Conservation (phyloP, 2,797 vertebrate species). For the Tenualosa thibaudeaui region DNA sequence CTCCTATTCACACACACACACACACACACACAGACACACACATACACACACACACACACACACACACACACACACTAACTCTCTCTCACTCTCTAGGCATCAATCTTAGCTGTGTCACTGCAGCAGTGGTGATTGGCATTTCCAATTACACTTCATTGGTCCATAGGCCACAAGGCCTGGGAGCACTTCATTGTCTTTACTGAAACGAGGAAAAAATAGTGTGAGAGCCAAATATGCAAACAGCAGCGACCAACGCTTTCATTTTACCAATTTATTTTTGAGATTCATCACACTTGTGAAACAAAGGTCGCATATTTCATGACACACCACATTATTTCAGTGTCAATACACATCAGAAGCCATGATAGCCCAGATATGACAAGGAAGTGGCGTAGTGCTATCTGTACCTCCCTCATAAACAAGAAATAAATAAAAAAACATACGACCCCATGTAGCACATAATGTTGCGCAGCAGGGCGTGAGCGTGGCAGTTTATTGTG, state of each 20-base stretch:
- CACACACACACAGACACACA: constrained; percentile 45
- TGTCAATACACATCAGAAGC: neutral
- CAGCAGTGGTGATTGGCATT: constrained; percentile 73
- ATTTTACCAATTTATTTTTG: neutral
- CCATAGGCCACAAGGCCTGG: constrained; percentile 69
- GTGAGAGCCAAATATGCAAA: constrained; percentile 25
- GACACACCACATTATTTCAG: neutral
- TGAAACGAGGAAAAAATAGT: constrained; percentile 51
- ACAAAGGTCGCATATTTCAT: neutral
- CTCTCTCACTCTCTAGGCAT: neutral
- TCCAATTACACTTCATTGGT: constrained; percentile 80
- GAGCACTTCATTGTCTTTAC: constrained; percentile 76
- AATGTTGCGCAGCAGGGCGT: neutral
- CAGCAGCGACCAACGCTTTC: constrained; percentile 62
- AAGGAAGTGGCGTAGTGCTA: neutral
- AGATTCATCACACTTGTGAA: neutral
- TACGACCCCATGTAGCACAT: neutral
- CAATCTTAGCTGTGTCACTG: constrained; percentile 45
- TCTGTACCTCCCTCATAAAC: neutral
- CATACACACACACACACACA: constrained; percentile 21
- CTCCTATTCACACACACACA: constrained; percentile 39
- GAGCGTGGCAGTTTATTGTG: neutral
- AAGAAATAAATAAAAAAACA: neutral
- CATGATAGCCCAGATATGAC: neutral
- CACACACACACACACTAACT: constrained; percentile 46